Evolutionary conservation across 1,140 invertebrate species (phyloP).

Genomic region (Drosophila tristis): DNA sequence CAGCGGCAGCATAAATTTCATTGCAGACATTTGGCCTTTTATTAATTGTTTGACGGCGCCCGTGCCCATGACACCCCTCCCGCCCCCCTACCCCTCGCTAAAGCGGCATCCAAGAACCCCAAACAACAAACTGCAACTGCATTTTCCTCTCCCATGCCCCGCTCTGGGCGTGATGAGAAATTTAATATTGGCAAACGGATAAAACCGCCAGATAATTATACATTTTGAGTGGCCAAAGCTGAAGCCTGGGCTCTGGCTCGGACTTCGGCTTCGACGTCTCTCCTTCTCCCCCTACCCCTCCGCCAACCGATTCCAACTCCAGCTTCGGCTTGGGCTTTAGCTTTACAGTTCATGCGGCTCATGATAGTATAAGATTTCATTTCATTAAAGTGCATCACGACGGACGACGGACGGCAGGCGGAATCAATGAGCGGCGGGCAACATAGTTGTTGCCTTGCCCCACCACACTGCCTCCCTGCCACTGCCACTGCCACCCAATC

Average conservation of each 20-base stretch:
- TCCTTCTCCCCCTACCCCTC: no score
- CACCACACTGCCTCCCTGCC: not conserved
- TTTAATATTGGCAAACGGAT: slow-evolving; percentile 83
- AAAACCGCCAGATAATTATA: slow-evolving; percentile 83
- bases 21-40: slow-evolving; percentile 83
- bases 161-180: slow-evolving; percentile 80
- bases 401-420: slow-evolving; percentile 60
- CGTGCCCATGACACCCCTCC: slow-evolving; percentile 67
- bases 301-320: not conserved
- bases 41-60: slow-evolving; percentile 82
- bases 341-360: slow-evolving; percentile 67
- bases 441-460: slow-evolving; percentile 50
- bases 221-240: slow-evolving; percentile 76
- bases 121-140: slow-evolving; percentile 25
- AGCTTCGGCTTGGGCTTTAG: slow-evolving; percentile 25
- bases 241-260: slow-evolving; percentile 37
- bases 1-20: slow-evolving; percentile 76
- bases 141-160: slow-evolving; percentile 43
- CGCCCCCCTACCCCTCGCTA: slow-evolving; percentile 17
- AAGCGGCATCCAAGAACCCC: slow-evolving; percentile 25
- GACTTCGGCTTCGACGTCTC: slow-evolving; percentile 14
- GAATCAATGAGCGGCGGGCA: slow-evolving; percentile 75
- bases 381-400: slow-evolving; percentile 83
- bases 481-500: not conserved
- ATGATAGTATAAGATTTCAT: slow-evolving; percentile 83